Conservation (phyloP, 2,797 vertebrate species). For the Channallabes apus region DNA sequence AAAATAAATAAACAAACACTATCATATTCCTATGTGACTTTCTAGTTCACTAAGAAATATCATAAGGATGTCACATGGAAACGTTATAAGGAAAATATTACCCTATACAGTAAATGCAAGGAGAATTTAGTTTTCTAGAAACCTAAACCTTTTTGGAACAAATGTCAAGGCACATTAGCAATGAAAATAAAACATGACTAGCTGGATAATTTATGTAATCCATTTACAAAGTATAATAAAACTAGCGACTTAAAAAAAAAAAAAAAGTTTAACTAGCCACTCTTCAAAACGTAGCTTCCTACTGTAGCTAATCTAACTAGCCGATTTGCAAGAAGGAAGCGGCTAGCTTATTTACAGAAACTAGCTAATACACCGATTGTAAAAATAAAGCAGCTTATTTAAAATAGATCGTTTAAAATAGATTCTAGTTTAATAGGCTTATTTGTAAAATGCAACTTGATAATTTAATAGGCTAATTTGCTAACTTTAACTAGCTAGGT, state of each 20-base stretch:
- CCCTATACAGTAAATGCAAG: neutral
- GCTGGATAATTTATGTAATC: neutral
- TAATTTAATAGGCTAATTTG: neutral
- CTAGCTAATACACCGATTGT: too few species aligned
- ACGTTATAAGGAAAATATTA: neutral
- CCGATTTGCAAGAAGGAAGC: too few species aligned
- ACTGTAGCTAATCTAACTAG: neutral
- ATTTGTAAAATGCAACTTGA: too few species aligned
- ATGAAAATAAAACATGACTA: neutral
- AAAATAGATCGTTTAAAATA: too few species aligned
- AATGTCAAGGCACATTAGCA: neutral
- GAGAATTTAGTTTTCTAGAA: neutral
- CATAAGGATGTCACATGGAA: too few species aligned
- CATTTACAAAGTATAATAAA: neutral
- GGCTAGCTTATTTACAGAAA: too few species aligned
- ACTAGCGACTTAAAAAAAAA: neutral
- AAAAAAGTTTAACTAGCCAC: neutral
- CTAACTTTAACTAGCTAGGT: neutral
- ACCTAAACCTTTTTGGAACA: neutral
- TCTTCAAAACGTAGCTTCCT: neutral
- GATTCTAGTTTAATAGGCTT: too few species aligned
- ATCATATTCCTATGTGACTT: neutral
- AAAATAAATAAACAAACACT: neutral
- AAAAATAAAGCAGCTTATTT: too few species aligned
- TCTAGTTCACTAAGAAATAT: neutral